Percentiles rank a stretch among this genome's conserved stretches.
These are phyloP conservation scores for Athalia rosae DNA, from an alignment of 2,888 invertebrate genomes.

Conservation along the genomic window DNA sequence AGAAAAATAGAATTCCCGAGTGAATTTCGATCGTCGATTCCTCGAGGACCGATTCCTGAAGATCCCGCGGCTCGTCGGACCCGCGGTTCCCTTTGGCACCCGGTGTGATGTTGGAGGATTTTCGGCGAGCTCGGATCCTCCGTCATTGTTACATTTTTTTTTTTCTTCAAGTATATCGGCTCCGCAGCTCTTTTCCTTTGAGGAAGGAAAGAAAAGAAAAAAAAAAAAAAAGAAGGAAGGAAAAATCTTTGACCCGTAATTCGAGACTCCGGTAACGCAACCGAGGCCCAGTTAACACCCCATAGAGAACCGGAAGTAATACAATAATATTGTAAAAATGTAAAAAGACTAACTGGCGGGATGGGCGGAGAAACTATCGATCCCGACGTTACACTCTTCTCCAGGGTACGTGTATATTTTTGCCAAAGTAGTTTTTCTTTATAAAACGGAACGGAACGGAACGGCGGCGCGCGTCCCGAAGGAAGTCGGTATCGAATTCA, in stretches of 20 bases:
- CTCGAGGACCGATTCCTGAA: neutral
- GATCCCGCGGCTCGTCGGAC: neutral
- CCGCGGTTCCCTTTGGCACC: neutral
- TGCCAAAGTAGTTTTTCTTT: too few species aligned
- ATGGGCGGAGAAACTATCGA: conserved; percentile 56
- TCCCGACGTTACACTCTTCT: neutral
- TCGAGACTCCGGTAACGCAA: conserved; percentile 32
- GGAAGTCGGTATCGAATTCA: conserved; percentile 31
- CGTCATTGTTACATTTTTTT: conserved; percentile 63
- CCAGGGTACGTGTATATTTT: too few species aligned
- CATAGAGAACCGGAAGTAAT: conserved; percentile 56
- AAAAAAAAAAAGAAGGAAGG: too few species aligned
- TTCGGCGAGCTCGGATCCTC: conserved; percentile 15
- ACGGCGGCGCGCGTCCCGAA: neutral
- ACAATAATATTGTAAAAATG: conserved; percentile 61
- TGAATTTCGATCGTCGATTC: conserved; percentile 26
- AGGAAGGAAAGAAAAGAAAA: too few species aligned
- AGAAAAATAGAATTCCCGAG: too few species aligned
- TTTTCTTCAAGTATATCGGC: conserved; percentile 47
- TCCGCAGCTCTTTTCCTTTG: too few species aligned
- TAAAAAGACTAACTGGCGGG: conserved; percentile 49
- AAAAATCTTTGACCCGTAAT: conserved; percentile 15
- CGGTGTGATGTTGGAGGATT: neutral
- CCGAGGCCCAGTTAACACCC: conserved; percentile 42
- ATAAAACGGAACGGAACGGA: too few species aligned